phyloP scores from a whole-genome alignment of 2,888 invertebrate species.

The Periphyllus acericola region DNA sequence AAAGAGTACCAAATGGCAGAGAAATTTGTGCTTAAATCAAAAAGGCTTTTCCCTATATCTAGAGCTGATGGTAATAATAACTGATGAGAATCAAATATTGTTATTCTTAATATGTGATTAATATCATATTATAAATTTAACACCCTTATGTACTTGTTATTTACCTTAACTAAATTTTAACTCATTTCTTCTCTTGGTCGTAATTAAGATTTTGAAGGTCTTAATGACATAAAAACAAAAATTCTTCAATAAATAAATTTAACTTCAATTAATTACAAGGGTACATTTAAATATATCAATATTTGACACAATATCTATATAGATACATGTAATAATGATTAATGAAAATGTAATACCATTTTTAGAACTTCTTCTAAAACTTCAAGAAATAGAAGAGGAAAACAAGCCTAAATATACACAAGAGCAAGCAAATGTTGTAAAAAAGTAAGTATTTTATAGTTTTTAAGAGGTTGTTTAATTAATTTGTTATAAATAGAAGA shows the following conservation, averaged over 20 bases:
- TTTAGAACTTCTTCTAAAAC: constrained; percentile 33
- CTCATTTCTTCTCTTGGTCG: no score
- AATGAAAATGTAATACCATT: background rate
- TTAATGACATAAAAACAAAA: no score
- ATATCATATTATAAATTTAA: no score
- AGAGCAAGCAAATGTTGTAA: constrained; percentile 36
- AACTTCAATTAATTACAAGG: no score
- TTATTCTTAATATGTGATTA: no score
- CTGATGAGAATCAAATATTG: no score
- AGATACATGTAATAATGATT: background rate
- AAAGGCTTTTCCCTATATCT: constrained; percentile 84
- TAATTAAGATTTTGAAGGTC: no score
- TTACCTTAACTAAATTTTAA: no score
- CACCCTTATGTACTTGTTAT: no score
- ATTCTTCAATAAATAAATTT: no score
- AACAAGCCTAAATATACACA: constrained; percentile 29
- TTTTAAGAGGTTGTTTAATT: background rate
- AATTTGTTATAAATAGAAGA: background rate
- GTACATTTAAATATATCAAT: no score
- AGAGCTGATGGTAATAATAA: constrained; percentile 78
- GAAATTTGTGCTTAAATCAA: constrained; percentile 88
- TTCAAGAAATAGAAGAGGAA: constrained; percentile 19
- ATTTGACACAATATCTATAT: no score
- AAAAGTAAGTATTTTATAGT: constrained; percentile 34
- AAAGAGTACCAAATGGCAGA: constrained; percentile 87